Evolutionary conservation across 1,140 invertebrate species (phyloP).

Genomic region (Trichoplusia ni): DNA sequence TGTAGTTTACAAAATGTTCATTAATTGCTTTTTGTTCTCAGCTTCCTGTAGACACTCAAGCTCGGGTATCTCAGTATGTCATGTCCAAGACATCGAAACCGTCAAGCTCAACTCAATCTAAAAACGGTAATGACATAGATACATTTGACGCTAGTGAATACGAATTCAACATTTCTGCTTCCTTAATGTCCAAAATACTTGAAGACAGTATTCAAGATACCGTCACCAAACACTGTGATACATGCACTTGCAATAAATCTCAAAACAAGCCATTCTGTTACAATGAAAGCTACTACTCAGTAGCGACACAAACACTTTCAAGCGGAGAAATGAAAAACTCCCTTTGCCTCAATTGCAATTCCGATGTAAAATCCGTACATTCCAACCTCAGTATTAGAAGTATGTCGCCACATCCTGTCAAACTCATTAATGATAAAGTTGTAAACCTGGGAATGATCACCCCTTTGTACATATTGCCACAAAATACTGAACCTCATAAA

Average conservation of each 20-base stretch:
- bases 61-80: slow-evolving; percentile 91
- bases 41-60: slow-evolving; percentile 95
- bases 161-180: slow-evolving; percentile 92
- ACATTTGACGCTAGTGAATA: slow-evolving; percentile 80
- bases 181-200: slow-evolving; percentile 96
- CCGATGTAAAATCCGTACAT: slow-evolving; percentile 72
- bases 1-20: not conserved
- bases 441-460: slow-evolving; percentile 44
- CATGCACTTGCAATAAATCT: slow-evolving; percentile 87
- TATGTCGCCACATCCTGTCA: slow-evolving; percentile 63
- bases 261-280: slow-evolving; percentile 83
- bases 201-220: slow-evolving; percentile 91
- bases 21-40: slow-evolving; percentile 74
- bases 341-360: slow-evolving; percentile 83
- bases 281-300: slow-evolving; percentile 81
- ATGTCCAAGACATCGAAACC: slow-evolving; percentile 85
- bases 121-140: slow-evolving; percentile 74
- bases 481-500: slow-evolving; percentile 40
- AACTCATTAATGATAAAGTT: slow-evolving; percentile 64
- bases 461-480: slow-evolving; percentile 63
- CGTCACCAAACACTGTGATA: slow-evolving; percentile 90
- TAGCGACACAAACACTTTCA: slow-evolving; percentile 83
- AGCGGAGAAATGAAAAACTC: slow-evolving; percentile 79
- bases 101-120: slow-evolving; percentile 63
- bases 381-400: slow-evolving; percentile 71